phyloP scores from a whole-genome alignment of 1,140 invertebrate genomes.

The Parasteatoda tepidariorum region DNA sequence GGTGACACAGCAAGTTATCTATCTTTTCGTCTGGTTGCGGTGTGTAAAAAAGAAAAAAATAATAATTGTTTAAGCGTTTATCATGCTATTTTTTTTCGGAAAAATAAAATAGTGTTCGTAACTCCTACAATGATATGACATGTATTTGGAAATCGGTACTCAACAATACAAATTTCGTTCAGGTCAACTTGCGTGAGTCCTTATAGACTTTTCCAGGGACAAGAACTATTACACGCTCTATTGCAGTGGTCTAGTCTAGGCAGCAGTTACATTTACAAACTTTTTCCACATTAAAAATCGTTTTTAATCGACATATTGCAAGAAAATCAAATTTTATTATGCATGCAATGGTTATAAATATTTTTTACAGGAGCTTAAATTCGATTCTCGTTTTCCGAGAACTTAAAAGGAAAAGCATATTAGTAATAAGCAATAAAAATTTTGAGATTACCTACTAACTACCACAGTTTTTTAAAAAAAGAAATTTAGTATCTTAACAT shows the following conservation, averaged over 20 bases:
- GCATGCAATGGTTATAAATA: too few relatives aligned
- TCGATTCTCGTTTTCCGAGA: too few relatives aligned
- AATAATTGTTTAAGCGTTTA: not conserved
- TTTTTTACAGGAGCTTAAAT: too few relatives aligned
- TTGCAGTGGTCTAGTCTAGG: not conserved
- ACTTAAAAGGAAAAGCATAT: too few relatives aligned
- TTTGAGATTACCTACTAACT: too few relatives aligned
- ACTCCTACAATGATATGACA: not conserved
- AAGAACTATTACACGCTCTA: not conserved
- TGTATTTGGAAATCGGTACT: not conserved
- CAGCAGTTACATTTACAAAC: not conserved
- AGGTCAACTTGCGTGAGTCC: not conserved
- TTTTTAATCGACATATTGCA: too few relatives aligned
- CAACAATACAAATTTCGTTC: constrained; percentile 9
- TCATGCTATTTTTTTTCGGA: not conserved
- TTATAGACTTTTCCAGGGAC: not conserved
- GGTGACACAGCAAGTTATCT: constrained; percentile 17
- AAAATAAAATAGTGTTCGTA: not conserved
- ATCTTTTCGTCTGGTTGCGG: not conserved
- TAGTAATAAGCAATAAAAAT: too few relatives aligned
- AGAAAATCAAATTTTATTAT: too few relatives aligned
- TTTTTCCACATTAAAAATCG: too few relatives aligned
- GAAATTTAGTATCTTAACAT: too few relatives aligned
- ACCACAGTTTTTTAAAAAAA: too few relatives aligned
- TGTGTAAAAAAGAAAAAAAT: constrained; percentile 2